These are phyloP conservation scores for Atta texana DNA, from an alignment of 1,140 invertebrate species.

Conservation along the genomic window DNA sequence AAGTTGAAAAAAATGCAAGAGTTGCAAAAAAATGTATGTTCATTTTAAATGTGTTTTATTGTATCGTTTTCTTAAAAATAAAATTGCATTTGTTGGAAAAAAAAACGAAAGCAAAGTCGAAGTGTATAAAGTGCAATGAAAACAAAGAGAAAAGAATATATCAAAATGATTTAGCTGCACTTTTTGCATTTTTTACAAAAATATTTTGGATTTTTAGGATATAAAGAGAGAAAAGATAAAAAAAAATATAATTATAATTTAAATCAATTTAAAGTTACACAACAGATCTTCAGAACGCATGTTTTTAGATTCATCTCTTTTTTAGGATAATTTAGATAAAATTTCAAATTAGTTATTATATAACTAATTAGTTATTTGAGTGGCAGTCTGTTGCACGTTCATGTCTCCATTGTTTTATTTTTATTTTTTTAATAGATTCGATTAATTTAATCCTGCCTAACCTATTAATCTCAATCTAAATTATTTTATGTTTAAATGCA, in stretches of 20 bases:
- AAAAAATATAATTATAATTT: not conserved
- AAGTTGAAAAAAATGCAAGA: not conserved
- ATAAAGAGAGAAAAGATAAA: not conserved
- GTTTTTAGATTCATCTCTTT: not conserved
- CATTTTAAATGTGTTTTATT: not conserved
- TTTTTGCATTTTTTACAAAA: not conserved
- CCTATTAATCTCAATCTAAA: too few species aligned
- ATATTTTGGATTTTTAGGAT: not conserved
- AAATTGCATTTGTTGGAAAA: not conserved
- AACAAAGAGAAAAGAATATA: slow-evolving; percentile 5
- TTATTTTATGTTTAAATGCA: too few species aligned
- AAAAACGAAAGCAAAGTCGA: not conserved
- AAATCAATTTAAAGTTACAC: not conserved
- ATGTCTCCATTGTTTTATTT: too few species aligned
- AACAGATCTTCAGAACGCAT: too few species aligned
- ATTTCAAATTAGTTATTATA: too few species aligned
- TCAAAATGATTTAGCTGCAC: not conserved
- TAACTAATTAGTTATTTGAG: too few species aligned
- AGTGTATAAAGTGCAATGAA: slow-evolving; percentile 1
- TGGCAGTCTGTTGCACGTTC: too few species aligned
- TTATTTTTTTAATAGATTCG: too few species aligned
- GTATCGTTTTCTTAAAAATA: not conserved
- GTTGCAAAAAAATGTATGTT: not conserved
- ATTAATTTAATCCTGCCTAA: too few species aligned
- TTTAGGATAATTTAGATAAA: not conserved